phyloP scores from a whole-genome alignment of 1,140 invertebrate genomes.

The Trachymyrmex septentrionalis region DNA sequence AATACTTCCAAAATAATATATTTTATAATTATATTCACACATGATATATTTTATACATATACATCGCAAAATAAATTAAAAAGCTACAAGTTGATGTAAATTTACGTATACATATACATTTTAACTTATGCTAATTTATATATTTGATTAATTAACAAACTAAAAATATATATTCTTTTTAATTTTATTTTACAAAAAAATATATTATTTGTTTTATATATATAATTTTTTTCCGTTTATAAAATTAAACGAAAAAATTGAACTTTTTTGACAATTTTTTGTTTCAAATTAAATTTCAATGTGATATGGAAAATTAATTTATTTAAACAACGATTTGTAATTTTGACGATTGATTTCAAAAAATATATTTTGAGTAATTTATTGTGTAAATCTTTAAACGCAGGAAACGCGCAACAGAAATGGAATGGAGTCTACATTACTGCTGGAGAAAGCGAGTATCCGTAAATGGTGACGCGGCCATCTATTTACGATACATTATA shows the following conservation, averaged over 20 bases:
- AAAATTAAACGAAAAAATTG: neutral
- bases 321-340: neutral
- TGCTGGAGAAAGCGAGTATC: conserved; percentile 69
- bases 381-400: neutral
- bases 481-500: conserved; percentile 61
- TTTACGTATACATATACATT: no score
- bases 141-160: neutral
- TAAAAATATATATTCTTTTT: neutral
- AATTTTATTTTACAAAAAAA: neutral
- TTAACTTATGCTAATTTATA: neutral
- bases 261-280: neutral
- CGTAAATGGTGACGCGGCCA: conserved; percentile 60
- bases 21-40: neutral
- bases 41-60: neutral
- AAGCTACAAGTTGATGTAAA: neutral
- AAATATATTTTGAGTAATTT: conserved; percentile 1
- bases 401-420: neutral
- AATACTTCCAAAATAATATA: conserved; percentile 1
- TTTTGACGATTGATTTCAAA: neutral
- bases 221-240: neutral
- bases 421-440: conserved; percentile 39
- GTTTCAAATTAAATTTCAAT: neutral
- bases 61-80: no score
- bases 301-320: neutral
- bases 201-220: neutral